These are phyloP conservation scores for Pocillopora grandis DNA, from an alignment of 92 coral and sea anemone genomes.

Conservation along the genomic window DNA sequence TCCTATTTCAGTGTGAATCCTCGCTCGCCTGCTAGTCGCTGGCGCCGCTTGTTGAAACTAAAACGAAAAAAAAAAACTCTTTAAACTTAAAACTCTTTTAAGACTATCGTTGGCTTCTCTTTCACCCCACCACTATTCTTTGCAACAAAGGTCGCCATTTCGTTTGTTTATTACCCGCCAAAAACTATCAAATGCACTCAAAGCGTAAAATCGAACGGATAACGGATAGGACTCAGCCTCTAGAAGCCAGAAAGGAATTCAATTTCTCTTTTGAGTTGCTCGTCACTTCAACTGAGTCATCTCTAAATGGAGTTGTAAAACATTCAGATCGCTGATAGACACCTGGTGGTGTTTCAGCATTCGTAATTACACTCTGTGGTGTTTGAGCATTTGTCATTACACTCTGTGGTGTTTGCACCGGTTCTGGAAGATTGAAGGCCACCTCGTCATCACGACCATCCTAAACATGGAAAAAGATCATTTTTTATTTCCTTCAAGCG, in stretches of 20 bases:
- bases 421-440: not conserved
- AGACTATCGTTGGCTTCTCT: no score
- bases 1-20: no score
- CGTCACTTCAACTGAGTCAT: not conserved
- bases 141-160: no score
- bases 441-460: not conserved
- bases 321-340: not conserved
- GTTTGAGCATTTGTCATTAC: not conserved
- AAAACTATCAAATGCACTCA: no score
- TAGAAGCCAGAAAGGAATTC: not conserved
- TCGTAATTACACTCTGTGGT: not conserved
- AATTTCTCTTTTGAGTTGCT: not conserved
- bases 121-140: no score
- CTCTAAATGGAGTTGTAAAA: constrained; percentile 8
- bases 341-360: constrained; percentile 11
- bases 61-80: no score
- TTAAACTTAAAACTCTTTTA: no score
- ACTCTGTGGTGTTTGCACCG: not conserved
- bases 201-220: not conserved
- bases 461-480: not conserved
- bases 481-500: not conserved
- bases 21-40: no score
- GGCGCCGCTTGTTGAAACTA: no score
- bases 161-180: no score
- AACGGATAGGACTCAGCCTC: constrained; percentile 44